These are phyloP conservation scores for Chrysocyon brachyurus DNA, from an alignment of 2,797 vertebrate genomes.

Conservation along the genomic window DNA sequence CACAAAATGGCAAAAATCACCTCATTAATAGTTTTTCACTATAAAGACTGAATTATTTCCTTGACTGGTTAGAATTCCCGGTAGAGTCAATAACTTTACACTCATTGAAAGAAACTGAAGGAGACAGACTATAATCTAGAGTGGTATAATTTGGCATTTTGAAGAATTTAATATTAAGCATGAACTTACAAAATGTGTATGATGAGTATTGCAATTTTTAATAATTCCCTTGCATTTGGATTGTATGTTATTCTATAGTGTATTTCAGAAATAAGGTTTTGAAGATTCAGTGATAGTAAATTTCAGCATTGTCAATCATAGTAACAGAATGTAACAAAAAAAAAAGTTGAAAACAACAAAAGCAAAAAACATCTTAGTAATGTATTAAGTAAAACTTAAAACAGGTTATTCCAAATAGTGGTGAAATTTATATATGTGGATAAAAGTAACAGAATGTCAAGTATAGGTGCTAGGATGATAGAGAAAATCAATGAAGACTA, in stretches of 20 bases:
- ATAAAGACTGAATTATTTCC: slow-evolving; percentile 63
- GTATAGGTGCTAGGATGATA: neutral
- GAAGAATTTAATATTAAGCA: slow-evolving; percentile 25
- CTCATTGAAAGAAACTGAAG: slow-evolving; percentile 53
- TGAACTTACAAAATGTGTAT: neutral
- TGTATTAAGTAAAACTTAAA: neutral
- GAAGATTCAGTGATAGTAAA: slow-evolving; percentile 63
- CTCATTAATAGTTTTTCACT: slow-evolving; percentile 58
- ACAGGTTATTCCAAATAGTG: neutral
- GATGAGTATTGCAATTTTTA: slow-evolving; percentile 53
- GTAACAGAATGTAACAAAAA: neutral
- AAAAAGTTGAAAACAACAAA: slow-evolving; percentile 53
- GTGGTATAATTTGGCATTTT: slow-evolving; percentile 48
- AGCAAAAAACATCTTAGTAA: slow-evolving; percentile 21
- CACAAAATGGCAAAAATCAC: slow-evolving; percentile 42
- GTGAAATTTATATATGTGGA: neutral
- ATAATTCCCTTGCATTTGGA: slow-evolving; percentile 38
- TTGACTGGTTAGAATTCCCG: slow-evolving; percentile 35
- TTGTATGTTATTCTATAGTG: slow-evolving; percentile 14
- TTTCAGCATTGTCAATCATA: slow-evolving; percentile 7
- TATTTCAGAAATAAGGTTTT: slow-evolving; percentile 73
- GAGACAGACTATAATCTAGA: slow-evolving; percentile 65
- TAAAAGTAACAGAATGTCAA: neutral
- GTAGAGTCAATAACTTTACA: slow-evolving; percentile 60
- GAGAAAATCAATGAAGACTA: neutral